Conservation (phyloP, 1,140 invertebrate genomes). For the Eumeta japonica region DNA sequence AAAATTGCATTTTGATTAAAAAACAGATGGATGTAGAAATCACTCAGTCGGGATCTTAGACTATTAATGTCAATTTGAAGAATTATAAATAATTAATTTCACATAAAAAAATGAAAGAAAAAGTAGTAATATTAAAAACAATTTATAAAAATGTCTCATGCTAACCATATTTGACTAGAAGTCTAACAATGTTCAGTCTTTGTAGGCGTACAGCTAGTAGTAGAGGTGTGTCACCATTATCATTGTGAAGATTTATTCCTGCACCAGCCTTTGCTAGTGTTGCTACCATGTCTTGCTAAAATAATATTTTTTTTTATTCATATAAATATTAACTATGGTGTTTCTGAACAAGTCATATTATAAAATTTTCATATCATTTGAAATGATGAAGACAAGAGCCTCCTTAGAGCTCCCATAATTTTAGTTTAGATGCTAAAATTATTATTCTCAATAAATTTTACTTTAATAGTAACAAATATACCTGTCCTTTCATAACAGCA, state of each 20-base stretch:
- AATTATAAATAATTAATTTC: no score
- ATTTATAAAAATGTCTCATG: conserved; percentile 1
- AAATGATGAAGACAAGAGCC: not conserved
- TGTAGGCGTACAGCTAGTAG: conserved; percentile 58
- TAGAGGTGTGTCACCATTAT: conserved; percentile 62
- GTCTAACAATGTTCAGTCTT: conserved; percentile 45
- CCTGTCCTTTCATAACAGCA: conserved; percentile 42
- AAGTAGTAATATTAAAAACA: no score
- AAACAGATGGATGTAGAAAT: no score
- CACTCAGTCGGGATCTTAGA: no score
- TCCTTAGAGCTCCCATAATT: not conserved
- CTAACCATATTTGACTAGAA: conserved; percentile 56
- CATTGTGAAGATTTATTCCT: conserved; percentile 59
- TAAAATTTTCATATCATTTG: not conserved
- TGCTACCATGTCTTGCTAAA: conserved; percentile 36
- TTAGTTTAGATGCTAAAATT: not conserved
- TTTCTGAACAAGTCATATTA: not conserved
- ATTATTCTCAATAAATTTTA: not conserved
- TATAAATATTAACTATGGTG: not conserved
- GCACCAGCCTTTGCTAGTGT: conserved; percentile 37
- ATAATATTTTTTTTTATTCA: conserved; percentile 4
- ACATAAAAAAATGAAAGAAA: no score
- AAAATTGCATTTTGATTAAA: no score
- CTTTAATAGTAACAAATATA: conserved; percentile 12
- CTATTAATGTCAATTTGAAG: no score